These are phyloP conservation scores for Dasysyrphus albostriatus DNA, from an alignment of 2,888 invertebrate genomes.

Conservation along the genomic window DNA sequence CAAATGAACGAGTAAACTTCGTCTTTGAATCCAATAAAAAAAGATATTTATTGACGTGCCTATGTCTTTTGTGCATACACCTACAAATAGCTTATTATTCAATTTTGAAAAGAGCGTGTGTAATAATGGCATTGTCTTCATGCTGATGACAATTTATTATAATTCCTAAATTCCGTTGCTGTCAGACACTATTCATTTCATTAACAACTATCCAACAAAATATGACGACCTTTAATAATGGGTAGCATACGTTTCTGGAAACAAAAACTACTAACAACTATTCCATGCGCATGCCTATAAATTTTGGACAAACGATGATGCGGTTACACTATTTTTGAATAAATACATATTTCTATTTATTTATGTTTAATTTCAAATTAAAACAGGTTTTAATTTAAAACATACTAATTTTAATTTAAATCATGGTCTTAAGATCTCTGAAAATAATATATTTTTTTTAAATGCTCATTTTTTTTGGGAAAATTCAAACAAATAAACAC, in stretches of 20 bases:
- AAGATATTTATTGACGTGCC: background rate
- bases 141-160: slow-evolving; percentile 27
- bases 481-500: too few relatives aligned
- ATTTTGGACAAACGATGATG: background rate
- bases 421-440: background rate
- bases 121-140: slow-evolving; percentile 27
- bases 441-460: background rate
- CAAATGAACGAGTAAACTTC: background rate
- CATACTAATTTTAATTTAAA: background rate
- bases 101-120: slow-evolving; percentile 7
- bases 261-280: background rate
- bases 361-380: background rate
- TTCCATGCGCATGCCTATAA: background rate
- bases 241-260: background rate
- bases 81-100: background rate
- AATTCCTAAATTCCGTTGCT: background rate
- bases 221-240: slow-evolving; percentile 14
- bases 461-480: background rate
- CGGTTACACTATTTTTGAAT: background rate
- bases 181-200: background rate
- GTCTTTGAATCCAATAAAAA: background rate
- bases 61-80: background rate
- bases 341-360: background rate
- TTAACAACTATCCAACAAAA: background rate
- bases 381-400: slow-evolving; percentile 18